A percentile compares a stretch with the other conserved stretches of the same genome.
Evolutionary conservation across 2,888 invertebrate genomes (phyloP).

Genomic region (Drosophila siamana): DNA sequence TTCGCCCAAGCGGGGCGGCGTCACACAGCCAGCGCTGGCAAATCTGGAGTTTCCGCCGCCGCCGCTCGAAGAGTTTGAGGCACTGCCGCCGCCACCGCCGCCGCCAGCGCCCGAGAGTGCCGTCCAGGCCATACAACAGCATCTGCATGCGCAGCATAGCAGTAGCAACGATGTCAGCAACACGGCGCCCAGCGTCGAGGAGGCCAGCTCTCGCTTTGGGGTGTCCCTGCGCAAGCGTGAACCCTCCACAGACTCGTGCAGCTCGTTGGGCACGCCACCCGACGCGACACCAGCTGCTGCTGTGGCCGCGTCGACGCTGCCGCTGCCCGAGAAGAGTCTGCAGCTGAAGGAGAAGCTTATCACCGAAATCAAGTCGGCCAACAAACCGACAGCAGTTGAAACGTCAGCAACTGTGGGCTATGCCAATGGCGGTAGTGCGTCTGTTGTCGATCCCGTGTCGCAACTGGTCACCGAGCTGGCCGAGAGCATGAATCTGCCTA

Average conservation of each 20-base stretch:
- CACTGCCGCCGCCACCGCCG: constrained; percentile 75
- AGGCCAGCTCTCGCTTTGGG: constrained; percentile 90
- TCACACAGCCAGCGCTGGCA: constrained; percentile 90
- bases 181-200: constrained; percentile 89
- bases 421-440: constrained; percentile 87
- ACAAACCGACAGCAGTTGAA: constrained; percentile 55
- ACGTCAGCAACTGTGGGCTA: constrained; percentile 86
- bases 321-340: constrained; percentile 47
- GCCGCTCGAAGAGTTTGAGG: constrained; percentile 89
- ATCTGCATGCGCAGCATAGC: constrained; percentile 73
- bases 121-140: constrained; percentile 67
- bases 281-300: constrained; percentile 76
- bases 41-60: constrained; percentile 96
- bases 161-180: constrained; percentile 87
- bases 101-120: constrained; percentile 74
- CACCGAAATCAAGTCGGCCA: constrained; percentile 91
- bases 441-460: constrained; percentile 90
- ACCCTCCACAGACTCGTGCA: constrained; percentile 87
- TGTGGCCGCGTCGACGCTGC: not conserved
- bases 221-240: constrained; percentile 90
- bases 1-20: constrained; percentile 88
- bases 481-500: constrained; percentile 91
- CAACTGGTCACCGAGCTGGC: constrained; percentile 94
- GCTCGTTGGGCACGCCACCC: constrained; percentile 86
- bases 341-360: constrained; percentile 92